Percentiles rank a stretch among this genome's conserved stretches.
Evolutionary conservation across 2,888 invertebrate species (phyloP).

Genomic region (Argynnis bischoffii): DNA sequence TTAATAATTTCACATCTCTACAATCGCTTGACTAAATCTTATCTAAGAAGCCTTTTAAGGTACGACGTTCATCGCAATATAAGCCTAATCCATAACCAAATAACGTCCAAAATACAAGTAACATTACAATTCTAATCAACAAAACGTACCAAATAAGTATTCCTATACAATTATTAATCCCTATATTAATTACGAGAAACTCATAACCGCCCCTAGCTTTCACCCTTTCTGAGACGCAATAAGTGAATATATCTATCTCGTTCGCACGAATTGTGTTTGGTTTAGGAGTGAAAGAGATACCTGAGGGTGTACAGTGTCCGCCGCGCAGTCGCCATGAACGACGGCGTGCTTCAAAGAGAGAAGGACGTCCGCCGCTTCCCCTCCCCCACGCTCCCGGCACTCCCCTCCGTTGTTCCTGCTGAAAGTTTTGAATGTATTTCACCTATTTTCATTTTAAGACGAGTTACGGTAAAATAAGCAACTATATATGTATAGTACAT

Average conservation of each 20-base stretch:
- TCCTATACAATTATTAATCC: conserved; percentile 37
- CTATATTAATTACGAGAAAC: conserved; percentile 37
- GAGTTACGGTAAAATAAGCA: too few relatives aligned
- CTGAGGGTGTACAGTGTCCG: conserved; percentile 79
- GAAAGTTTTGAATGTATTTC: conserved; percentile 17
- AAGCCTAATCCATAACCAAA: not conserved
- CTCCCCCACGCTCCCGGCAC: conserved; percentile 79
- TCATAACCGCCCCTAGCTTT: conserved; percentile 35
- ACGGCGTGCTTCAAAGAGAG: conserved; percentile 94
- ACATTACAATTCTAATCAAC: conserved; percentile 21
- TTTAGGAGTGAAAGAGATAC: conserved; percentile 60
- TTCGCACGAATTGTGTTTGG: conserved; percentile 18
- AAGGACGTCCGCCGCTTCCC: conserved; percentile 94
- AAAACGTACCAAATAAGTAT: conserved; percentile 28
- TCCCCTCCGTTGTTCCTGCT: conserved; percentile 76
- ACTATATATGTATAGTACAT: too few relatives aligned
- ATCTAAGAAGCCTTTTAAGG: conserved; percentile 14
- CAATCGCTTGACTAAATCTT: conserved; percentile 6
- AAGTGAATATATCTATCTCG: conserved; percentile 39
- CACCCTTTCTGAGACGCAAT: conserved; percentile 21
- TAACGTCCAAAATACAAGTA: conserved; percentile 14
- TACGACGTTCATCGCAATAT: conserved; percentile 3
- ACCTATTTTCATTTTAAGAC: too few relatives aligned
- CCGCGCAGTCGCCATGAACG: conserved; percentile 87
- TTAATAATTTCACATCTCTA: not conserved